These are phyloP conservation scores for Hylaeus anthracinus DNA, from an alignment of 1,140 invertebrate species.

Conservation along the genomic window DNA sequence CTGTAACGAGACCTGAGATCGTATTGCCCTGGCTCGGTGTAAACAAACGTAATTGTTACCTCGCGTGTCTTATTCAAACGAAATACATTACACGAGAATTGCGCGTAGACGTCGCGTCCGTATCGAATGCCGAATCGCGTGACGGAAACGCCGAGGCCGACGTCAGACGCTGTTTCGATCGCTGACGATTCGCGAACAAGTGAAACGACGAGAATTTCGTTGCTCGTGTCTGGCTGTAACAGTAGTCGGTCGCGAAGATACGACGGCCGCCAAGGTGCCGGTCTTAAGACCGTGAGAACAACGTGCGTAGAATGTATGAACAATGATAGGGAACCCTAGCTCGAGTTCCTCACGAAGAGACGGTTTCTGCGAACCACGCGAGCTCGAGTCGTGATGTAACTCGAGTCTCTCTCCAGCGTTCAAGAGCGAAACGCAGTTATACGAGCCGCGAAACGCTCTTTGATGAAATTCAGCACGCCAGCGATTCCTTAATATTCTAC, in stretches of 20 bases:
- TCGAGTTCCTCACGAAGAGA: slow-evolving; percentile 15
- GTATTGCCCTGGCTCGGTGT: neutral
- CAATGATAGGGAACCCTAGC: slow-evolving; percentile 27
- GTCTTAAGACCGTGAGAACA: slow-evolving; percentile 37
- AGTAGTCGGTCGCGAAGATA: neutral
- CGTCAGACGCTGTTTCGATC: neutral
- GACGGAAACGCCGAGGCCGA: too few relatives aligned
- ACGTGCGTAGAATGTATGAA: slow-evolving; percentile 37
- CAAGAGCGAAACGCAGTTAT: neutral
- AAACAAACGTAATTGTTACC: slow-evolving; percentile 61
- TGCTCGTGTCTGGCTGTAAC: neutral
- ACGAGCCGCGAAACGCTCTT: slow-evolving; percentile 11
- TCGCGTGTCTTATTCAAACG: slow-evolving; percentile 43
- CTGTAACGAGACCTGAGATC: slow-evolving; percentile 44
- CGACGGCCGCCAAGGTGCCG: slow-evolving; percentile 6
- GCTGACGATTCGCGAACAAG: neutral
- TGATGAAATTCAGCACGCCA: slow-evolving; percentile 18
- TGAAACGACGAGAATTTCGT: neutral
- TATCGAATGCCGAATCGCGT: neutral
- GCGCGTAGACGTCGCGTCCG: neutral
- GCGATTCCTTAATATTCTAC: slow-evolving; percentile 3
- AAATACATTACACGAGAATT: neutral
- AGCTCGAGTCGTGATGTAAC: slow-evolving; percentile 31
- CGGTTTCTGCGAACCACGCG: slow-evolving; percentile 10
- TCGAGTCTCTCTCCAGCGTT: neutral